A percentile compares a stretch with the other conserved stretches of the same genome.
Conservation (phyloP, 2,888 invertebrate genomes). For the Microchrysa polita region DNA sequence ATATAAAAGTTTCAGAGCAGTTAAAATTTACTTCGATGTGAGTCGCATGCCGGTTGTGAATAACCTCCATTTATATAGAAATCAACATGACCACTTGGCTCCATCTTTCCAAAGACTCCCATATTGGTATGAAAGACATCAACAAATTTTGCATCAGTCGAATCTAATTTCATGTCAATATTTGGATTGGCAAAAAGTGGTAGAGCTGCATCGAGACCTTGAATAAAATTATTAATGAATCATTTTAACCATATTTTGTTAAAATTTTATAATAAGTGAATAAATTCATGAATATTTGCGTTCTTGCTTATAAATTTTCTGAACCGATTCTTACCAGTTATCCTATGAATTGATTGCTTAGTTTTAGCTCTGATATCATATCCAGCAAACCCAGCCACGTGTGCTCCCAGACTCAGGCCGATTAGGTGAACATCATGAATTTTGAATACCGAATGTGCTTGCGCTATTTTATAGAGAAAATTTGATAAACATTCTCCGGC, state of each 20-base stretch:
- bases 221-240: no score
- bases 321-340: conserved; percentile 60
- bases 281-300: no score
- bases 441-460: conserved; percentile 57
- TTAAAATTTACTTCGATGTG: conserved; percentile 51
- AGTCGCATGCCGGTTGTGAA: conserved; percentile 52
- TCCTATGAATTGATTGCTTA: conserved; percentile 59
- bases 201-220: conserved; percentile 72
- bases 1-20: background rate
- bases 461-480: conserved; percentile 58
- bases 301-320: background rate
- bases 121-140: conserved; percentile 70
- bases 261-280: no score
- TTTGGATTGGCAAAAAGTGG: conserved; percentile 69
- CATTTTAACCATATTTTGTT: no score
- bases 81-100: conserved; percentile 70
- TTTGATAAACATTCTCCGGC: conserved; percentile 69
- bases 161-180: conserved; percentile 66
- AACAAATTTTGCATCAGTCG: conserved; percentile 67
- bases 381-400: conserved; percentile 65
- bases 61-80: conserved; percentile 71
- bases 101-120: conserved; percentile 69
- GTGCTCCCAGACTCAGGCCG: conserved; percentile 71
- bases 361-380: conserved; percentile 55
- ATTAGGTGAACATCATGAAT: conserved; percentile 66